These are phyloP conservation scores for Chaetorhynchus papuensis DNA, from an alignment of 2,113 vertebrate species.

Conservation along the genomic window DNA sequence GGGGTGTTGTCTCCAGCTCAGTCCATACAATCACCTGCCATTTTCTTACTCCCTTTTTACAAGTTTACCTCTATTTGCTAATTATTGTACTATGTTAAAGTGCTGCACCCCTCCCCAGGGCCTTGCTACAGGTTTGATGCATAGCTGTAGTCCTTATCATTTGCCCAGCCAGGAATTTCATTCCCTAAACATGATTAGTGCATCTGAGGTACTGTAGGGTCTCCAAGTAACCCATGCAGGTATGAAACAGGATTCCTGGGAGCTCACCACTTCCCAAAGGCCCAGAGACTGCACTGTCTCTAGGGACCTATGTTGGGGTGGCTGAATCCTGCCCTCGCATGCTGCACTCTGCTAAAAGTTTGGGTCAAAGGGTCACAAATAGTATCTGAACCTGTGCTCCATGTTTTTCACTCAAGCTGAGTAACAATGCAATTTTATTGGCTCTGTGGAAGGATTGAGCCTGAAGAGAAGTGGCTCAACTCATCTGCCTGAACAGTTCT, in stretches of 20 bases:
- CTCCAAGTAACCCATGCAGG: background rate
- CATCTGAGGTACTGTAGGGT: background rate
- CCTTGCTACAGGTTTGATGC: background rate
- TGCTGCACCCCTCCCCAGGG: background rate
- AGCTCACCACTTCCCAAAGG: background rate
- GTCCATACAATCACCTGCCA: background rate
- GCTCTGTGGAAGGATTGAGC: background rate
- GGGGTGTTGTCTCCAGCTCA: background rate
- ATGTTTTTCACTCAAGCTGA: background rate
- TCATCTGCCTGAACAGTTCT: background rate
- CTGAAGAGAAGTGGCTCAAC: background rate
- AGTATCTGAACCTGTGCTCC: background rate
- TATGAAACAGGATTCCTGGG: background rate
- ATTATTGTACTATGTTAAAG: background rate
- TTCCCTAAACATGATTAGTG: background rate
- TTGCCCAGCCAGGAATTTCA: background rate
- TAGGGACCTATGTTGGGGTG: background rate
- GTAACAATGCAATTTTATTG: background rate
- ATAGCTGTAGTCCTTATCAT: accelerated
- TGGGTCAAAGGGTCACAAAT: background rate
- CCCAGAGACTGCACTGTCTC: background rate
- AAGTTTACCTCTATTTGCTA: background rate
- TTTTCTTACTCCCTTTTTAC: background rate
- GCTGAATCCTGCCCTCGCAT: background rate
- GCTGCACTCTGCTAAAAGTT: background rate